These are phyloP conservation scores for Chaitophorus viminalis DNA, from an alignment of 2,888 invertebrate genomes.

Conservation along the genomic window DNA sequence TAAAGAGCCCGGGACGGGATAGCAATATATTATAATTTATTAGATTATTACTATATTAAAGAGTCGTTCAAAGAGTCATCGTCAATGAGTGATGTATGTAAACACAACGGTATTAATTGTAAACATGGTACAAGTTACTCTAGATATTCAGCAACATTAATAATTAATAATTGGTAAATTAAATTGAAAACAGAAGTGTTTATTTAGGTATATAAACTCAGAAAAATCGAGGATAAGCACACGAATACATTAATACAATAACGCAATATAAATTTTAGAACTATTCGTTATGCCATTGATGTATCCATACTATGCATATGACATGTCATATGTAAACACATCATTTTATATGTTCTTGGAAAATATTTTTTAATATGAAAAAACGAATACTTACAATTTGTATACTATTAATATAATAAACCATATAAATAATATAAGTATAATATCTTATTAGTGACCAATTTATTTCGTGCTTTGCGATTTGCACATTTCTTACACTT, in stretches of 20 bases:
- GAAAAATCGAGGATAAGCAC: neutral
- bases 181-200: neutral
- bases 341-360: too few species aligned
- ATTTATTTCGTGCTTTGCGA: constrained; percentile 5
- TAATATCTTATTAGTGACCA: neutral
- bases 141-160: neutral
- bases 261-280: too few species aligned
- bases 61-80: neutral
- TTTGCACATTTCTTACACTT: constrained; percentile 28
- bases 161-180: neutral
- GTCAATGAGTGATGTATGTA: constrained; percentile 11
- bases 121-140: too few species aligned
- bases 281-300: too few species aligned
- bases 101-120: neutral
- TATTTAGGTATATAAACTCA: neutral
- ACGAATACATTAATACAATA: neutral
- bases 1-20: neutral
- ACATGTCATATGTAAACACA: too few species aligned
- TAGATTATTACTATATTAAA: constrained; percentile 4
- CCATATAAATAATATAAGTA: too few species aligned
- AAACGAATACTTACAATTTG: too few species aligned
- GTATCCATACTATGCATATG: too few species aligned
- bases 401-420: too few species aligned
- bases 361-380: too few species aligned
- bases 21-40: neutral